Conservation (phyloP, 2,888 invertebrate species). For the Alviniconcha strummeri region DNA sequence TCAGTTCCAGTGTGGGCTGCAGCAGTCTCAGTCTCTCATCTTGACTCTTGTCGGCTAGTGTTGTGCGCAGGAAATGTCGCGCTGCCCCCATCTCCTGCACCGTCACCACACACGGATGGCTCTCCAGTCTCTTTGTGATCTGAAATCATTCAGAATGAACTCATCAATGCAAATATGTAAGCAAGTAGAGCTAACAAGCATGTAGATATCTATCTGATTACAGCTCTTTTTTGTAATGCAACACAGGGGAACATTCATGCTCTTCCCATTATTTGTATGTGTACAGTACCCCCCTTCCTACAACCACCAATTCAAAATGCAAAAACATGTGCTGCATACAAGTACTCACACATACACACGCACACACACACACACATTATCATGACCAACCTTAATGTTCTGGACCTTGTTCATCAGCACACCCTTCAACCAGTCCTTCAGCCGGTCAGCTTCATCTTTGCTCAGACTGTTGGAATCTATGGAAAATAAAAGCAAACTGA, state of each 20-base stretch:
- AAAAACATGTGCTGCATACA: too few species aligned
- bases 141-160: conserved; percentile 41
- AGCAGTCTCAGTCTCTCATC: conserved; percentile 91
- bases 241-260: too few species aligned
- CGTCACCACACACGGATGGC: conserved; percentile 93
- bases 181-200: neutral
- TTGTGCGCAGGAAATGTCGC: conserved; percentile 93
- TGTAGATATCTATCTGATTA: too few species aligned
- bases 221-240: too few species aligned
- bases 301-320: too few species aligned
- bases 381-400: conserved; percentile 79
- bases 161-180: neutral
- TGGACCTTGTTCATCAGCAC: conserved; percentile 87
- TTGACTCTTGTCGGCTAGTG: conserved; percentile 77
- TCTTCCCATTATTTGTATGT: too few species aligned
- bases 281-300: too few species aligned
- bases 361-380: too few species aligned
- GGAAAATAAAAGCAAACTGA: conserved; percentile 18
- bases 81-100: conserved; percentile 98
- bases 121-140: conserved; percentile 88
- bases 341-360: too few species aligned
- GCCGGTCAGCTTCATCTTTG: conserved; percentile 84
- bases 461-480: conserved; percentile 82
- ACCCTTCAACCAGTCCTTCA: conserved; percentile 86
- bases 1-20: conserved; percentile 94